Conservation (phyloP, 2,888 invertebrate genomes). For the Xanthia icteritia region DNA sequence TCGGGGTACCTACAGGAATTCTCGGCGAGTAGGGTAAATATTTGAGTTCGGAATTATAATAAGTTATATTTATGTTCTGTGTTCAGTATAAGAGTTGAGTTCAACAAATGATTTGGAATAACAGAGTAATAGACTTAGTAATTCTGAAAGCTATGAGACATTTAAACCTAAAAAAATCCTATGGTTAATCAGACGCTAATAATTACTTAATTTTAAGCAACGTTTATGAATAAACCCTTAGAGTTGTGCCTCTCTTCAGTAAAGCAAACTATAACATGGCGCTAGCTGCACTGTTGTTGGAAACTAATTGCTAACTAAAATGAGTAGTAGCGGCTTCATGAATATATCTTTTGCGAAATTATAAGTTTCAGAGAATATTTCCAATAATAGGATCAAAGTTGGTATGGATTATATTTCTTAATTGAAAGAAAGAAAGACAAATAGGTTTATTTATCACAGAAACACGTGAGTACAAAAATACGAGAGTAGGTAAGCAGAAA, state of each 20-base stretch:
- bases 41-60: constrained; percentile 43
- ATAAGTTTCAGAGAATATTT: neutral
- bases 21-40: constrained; percentile 40
- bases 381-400: neutral
- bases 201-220: neutral
- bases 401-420: neutral
- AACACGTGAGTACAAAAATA: too few relatives aligned
- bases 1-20: constrained; percentile 39
- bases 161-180: neutral
- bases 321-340: neutral
- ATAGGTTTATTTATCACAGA: too few relatives aligned
- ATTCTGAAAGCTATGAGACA: neutral
- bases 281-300: neutral
- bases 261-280: neutral
- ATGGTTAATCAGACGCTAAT: too few relatives aligned
- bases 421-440: too few relatives aligned
- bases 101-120: neutral
- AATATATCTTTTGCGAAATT: too few relatives aligned
- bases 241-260: neutral
- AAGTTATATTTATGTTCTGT: constrained; percentile 24
- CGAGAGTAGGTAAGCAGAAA: too few relatives aligned
- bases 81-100: neutral
- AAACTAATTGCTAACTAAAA: neutral
- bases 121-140: neutral
- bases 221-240: neutral